These are phyloP conservation scores for Procambarus clarkii DNA, from an alignment of 1,140 invertebrate genomes.

Conservation along the genomic window DNA sequence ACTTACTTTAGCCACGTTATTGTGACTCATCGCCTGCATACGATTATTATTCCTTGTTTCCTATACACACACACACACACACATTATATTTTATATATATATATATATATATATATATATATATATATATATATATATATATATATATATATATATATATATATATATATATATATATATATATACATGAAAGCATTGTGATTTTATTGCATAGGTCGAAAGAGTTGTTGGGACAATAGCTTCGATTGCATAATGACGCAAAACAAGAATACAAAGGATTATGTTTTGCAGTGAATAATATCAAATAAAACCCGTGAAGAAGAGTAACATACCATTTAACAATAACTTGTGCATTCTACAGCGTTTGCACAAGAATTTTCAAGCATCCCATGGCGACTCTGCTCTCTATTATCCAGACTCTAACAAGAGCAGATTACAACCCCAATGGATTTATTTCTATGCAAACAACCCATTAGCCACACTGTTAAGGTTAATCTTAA, in stretches of 20 bases:
- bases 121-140: constrained; percentile 31
- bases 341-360: neutral
- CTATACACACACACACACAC: neutral
- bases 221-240: too few relatives aligned
- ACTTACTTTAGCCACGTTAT: too few relatives aligned
- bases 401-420: constrained; percentile 36
- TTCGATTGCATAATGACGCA: too few relatives aligned
- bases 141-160: constrained; percentile 43
- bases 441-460: constrained; percentile 37
- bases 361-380: neutral
- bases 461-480: constrained; percentile 59
- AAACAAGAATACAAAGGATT: too few relatives aligned
- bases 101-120: constrained; percentile 24
- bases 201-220: too few relatives aligned
- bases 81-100: constrained; percentile 25
- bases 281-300: neutral
- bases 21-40: too few relatives aligned
- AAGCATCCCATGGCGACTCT: neutral
- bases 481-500: constrained; percentile 62
- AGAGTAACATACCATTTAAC: neutral
- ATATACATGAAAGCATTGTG: too few relatives aligned
- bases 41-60: too few relatives aligned
- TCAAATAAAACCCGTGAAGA: neutral
- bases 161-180: constrained; percentile 37
- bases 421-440: constrained; percentile 38